Conservation (phyloP, 2,797 vertebrate genomes). For the Hapalemur alaotrensis region DNA sequence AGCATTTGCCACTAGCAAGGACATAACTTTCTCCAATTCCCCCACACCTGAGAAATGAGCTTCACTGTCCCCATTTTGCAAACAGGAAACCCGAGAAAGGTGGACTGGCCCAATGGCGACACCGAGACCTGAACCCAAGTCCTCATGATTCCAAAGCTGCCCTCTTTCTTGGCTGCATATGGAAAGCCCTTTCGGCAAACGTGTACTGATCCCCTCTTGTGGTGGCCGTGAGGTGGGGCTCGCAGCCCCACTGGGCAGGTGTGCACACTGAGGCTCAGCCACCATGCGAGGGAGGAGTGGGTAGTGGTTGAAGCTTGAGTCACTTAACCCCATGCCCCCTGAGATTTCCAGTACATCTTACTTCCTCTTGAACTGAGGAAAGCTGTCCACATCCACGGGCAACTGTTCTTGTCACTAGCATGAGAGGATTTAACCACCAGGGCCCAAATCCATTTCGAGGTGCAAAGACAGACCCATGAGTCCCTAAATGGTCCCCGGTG, state of each 20-base stretch:
- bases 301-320: not conserved
- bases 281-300: fast-evolving
- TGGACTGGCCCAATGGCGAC: fast-evolving
- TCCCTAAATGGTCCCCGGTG: not conserved
- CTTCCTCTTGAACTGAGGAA: not conserved
- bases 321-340: not conserved
- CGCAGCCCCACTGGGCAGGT: not conserved
- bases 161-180: fast-evolving
- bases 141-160: fast-evolving
- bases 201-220: fast-evolving
- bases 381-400: fast-evolving
- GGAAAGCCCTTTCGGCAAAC: not conserved
- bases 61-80: not conserved
- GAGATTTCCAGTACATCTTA: not conserved
- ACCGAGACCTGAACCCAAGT: not conserved
- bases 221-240: not conserved
- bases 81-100: not conserved
- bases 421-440: not conserved
- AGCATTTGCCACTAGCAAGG: not conserved
- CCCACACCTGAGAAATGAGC: not conserved
- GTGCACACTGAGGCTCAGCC: not conserved
- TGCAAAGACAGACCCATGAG: not conserved
- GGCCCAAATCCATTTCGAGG: not conserved
- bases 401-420: not conserved
- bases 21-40: fast-evolving